Percentiles rank a stretch among this genome's conserved stretches.
Conservation (phyloP, 2,113 vertebrate species). For the Engystomops pustulosus region DNA sequence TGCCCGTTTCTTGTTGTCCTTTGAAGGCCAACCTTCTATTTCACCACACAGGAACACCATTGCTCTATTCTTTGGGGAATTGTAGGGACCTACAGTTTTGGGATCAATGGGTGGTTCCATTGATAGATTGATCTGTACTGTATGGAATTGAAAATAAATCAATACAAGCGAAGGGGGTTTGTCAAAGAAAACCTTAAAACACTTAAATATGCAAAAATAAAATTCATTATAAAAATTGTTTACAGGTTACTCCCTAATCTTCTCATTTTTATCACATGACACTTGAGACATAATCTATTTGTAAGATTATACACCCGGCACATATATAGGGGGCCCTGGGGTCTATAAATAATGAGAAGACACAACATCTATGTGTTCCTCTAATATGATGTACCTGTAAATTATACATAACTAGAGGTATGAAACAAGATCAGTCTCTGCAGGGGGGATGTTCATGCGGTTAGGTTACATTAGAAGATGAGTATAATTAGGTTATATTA, state of each 20-base stretch:
- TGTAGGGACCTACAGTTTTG: no score
- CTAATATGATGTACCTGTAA: neutral
- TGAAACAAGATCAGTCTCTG: neutral
- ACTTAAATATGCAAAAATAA: no score
- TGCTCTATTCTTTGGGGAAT: no score
- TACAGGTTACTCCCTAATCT: neutral
- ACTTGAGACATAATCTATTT: neutral
- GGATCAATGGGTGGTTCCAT: no score
- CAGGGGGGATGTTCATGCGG: neutral
- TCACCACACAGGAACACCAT: no score
- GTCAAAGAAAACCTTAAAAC: no score
- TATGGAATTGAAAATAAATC: no score
- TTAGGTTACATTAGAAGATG: neutral
- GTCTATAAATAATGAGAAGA: neutral
- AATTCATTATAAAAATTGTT: neutral
- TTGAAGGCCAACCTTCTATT: no score
- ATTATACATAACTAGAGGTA: conserved; percentile 13
- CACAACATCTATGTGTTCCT: neutral
- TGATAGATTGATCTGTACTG: no score
- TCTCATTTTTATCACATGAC: neutral
- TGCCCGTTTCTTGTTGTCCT: no score
- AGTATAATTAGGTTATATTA: neutral
- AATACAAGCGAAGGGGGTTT: no score
- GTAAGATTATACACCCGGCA: neutral
- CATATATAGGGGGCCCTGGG: neutral